Evolutionary conservation across 2,888 invertebrate genomes (phyloP), one percentile per base, ranked within the genome.

Genomic region (Cheilosia scutellata): DNA sequence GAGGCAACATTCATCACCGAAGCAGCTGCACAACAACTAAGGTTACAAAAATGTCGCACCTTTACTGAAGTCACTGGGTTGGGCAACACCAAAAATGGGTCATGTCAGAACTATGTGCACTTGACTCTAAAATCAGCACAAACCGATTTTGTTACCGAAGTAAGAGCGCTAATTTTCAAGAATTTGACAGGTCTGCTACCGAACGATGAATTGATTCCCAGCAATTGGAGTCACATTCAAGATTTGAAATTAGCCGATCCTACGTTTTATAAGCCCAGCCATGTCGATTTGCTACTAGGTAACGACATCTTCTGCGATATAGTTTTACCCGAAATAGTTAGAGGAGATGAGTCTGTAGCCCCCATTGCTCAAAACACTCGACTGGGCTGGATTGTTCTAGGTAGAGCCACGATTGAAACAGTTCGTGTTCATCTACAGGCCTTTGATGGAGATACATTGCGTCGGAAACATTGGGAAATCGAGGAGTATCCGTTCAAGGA

Each of bases 321-420:
- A 0, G 47, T 66, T n/a, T 42, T 76, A 2, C 58, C 66, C 0
- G 60, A 66, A 40, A 66, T 76, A 1, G 9, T 51, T n/a, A n/a
- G 60, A 3, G 42, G 53, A n/a, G n/a, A 60, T 11, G 51, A 66
- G n/a, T 3, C 40, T 13, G 13, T 49, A 2, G 66, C 49, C 37
- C 76, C 76, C 6, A 66, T 68, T 33, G 76, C 60, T 11, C 66
- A 66, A 47, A 76, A 76, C n/a, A 76, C 58, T 42, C 42, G 11
- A 9, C 20, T 76, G 0, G 66, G 58, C 4, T 66, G 58, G 58
- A 66, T 76, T 7, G 16, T 77, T 13, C 33, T 58, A 13, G 76
- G 66, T 11, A 60, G 27, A 9, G 16, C 6, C 5, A 47, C 49
- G 11, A 40, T 20, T 27, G n/a, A 49, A 66, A 60, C 49, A 42